A percentile compares a stretch with the other conserved stretches of the same genome.
phyloP scores from a whole-genome alignment of 35 echinoderm and acorn worm species.

The Hemicentrotus pulcherrimus region DNA sequence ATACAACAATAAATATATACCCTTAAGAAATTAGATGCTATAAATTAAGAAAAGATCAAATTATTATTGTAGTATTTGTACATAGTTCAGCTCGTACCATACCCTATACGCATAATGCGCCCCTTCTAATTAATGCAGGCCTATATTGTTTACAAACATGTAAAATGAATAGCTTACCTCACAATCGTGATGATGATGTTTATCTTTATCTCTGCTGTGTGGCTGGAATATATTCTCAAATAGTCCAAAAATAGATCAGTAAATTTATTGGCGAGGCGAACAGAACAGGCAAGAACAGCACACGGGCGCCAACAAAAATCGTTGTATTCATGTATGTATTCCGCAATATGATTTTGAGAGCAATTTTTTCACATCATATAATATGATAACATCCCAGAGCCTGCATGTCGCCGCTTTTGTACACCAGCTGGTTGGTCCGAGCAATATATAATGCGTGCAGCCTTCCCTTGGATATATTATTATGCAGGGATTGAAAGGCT shows the following conservation, averaged over 20 bases:
- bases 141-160: background rate
- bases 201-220: background rate
- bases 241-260: slow-evolving; percentile 19
- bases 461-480: background rate
- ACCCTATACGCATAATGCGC: too few species aligned
- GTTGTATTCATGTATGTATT: background rate
- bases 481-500: background rate
- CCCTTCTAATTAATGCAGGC: too few species aligned
- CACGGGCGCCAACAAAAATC: background rate
- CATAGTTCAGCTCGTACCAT: too few species aligned
- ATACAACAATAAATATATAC: background rate
- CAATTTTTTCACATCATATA: slow-evolving; percentile 4
- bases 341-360: background rate
- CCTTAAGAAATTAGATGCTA: too few species aligned
- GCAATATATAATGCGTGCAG: background rate
- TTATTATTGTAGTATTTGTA: too few species aligned
- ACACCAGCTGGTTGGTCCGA: background rate
- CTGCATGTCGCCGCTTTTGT: slow-evolving; percentile 1
- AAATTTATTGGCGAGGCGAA: background rate
- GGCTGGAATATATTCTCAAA: slow-evolving; percentile 5
- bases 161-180: background rate
- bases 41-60: too few species aligned
- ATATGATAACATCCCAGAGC: slow-evolving; percentile 9
- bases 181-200: background rate
- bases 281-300: background rate